A percentile compares a stretch with the other conserved stretches of the same genome.
These are phyloP conservation scores for Leucoptera coffeella DNA, from an alignment of 2,888 invertebrate species.

Conservation along the genomic window DNA sequence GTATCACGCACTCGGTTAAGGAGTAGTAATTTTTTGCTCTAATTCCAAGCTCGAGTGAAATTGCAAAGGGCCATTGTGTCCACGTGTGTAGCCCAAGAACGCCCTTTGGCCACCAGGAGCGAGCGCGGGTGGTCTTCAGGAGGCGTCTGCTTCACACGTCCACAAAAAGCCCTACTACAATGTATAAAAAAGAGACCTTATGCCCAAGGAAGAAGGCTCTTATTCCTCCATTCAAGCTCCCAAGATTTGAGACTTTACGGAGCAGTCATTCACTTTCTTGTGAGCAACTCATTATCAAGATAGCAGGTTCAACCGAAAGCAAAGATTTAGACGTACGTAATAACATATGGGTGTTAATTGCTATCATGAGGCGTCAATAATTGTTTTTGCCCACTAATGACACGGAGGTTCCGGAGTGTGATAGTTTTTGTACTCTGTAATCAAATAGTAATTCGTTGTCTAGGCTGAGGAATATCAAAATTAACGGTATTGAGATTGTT, in stretches of 20 bases:
- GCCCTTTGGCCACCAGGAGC: slow-evolving; percentile 25
- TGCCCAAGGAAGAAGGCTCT: slow-evolving; percentile 12
- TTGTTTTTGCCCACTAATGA: slow-evolving; percentile 41
- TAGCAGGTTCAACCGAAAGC: slow-evolving; percentile 29
- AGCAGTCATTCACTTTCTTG: too few relatives aligned
- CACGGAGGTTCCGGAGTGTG: slow-evolving; percentile 45
- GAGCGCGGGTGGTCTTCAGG: slow-evolving; percentile 37
- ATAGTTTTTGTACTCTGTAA: slow-evolving; percentile 47
- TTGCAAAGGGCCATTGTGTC: slow-evolving; percentile 9
- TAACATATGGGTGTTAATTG: slow-evolving; percentile 50
- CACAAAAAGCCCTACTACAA: too few relatives aligned
- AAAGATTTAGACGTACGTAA: slow-evolving; percentile 39
- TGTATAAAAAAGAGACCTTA: slow-evolving; percentile 12
- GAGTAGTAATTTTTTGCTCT: not conserved
- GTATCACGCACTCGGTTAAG: too few relatives aligned
- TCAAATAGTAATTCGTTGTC: slow-evolving; percentile 44
- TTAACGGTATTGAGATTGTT: too few relatives aligned
- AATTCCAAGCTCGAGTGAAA: too few relatives aligned
- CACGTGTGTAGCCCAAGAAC: slow-evolving; percentile 21
- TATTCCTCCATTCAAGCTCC: too few relatives aligned
- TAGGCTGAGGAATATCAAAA: too few relatives aligned
- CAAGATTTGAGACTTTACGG: too few relatives aligned
- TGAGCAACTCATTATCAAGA: slow-evolving; percentile 26
- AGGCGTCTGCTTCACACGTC: slow-evolving; percentile 41
- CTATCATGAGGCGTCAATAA: slow-evolving; percentile 46